These are phyloP conservation scores for Theristicus caerulescens DNA, from an alignment of 2,113 vertebrate genomes.

Conservation along the genomic window DNA sequence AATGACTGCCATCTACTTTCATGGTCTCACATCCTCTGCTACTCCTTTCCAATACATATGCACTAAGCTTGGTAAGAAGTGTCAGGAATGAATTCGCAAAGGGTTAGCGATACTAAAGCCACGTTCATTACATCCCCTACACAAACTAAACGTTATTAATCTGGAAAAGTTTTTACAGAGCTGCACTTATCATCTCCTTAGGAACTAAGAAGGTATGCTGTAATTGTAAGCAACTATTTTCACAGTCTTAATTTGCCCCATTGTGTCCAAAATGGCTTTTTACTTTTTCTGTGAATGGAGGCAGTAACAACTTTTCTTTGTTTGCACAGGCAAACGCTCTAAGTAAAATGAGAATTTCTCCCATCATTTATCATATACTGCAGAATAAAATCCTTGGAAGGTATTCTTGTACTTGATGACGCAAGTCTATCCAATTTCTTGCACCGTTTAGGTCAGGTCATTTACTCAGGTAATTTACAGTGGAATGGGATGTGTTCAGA, in stretches of 20 bases:
- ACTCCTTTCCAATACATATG: background rate
- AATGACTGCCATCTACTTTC: background rate
- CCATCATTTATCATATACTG: background rate
- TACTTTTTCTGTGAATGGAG: background rate
- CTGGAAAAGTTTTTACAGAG: background rate
- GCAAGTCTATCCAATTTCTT: constrained; percentile 5
- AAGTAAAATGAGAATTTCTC: background rate
- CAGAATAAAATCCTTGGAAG: background rate
- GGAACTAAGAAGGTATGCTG: background rate
- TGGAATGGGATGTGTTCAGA: background rate
- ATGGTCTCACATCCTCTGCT: background rate
- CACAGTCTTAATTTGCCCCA: background rate
- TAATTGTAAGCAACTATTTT: background rate
- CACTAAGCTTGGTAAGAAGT: background rate
- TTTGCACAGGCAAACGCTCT: background rate
- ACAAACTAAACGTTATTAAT: background rate
- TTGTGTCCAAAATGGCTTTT: background rate
- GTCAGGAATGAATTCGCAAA: background rate
- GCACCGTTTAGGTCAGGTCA: background rate
- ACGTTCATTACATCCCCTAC: background rate
- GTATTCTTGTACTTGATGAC: background rate
- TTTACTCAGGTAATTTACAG: background rate
- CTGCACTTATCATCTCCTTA: background rate
- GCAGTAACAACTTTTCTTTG: background rate
- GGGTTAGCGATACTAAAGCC: background rate